Evolutionary conservation across 2,113 vertebrate genomes (phyloP), one percentile per base, ranked within the genome.

Genomic region (Toxotes jaculatrix): DNA sequence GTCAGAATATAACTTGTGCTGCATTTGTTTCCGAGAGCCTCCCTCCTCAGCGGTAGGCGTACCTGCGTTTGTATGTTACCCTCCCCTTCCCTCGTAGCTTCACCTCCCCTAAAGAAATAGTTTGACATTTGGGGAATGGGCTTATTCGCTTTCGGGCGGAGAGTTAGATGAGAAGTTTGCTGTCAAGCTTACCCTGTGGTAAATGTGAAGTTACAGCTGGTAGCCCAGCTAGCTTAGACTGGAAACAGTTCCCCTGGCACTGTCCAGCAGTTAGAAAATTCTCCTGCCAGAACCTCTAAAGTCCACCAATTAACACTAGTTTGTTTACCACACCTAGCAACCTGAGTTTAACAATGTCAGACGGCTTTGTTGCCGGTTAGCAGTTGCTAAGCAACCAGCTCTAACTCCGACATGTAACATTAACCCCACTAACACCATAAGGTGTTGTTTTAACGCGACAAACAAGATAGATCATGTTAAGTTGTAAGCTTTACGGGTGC

Each of bases 1-100:
- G 64, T 77, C 34, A 66, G 65, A 74, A 60, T 72, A 66, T 51
- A 70, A 62, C 65, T 42, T 47, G 34, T 59, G 38, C 80, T 62
- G 32, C 59, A 42, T 64, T 82, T 68, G 14, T 32, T 66, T 74
- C 36, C 9, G 3, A 55, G 17, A 51, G 21, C 36, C 23, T 51
- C 10, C 32, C 40, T 45, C 49, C 34, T 17, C 56, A 45, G 36
- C 51, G 74, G 59, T 69, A 43, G 27, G 53, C 47, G 23, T 17
- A 55, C 53, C 42, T 66, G 72, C 21, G 10, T 77, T 85, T 78
- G 65, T 77, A 59, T 1, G 71, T 74, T 53, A 43, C 27, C 49
- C 56, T 23, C 17, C 56, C 27, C 17, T 4, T 47, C 55, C 64
- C 16, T 55, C 4, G 5, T 60, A 83, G 84, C 73, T 76, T 84